phyloP scores from a whole-genome alignment of 37 sponge, comb jelly and placozoan species.

The Agelas oroides region DNA sequence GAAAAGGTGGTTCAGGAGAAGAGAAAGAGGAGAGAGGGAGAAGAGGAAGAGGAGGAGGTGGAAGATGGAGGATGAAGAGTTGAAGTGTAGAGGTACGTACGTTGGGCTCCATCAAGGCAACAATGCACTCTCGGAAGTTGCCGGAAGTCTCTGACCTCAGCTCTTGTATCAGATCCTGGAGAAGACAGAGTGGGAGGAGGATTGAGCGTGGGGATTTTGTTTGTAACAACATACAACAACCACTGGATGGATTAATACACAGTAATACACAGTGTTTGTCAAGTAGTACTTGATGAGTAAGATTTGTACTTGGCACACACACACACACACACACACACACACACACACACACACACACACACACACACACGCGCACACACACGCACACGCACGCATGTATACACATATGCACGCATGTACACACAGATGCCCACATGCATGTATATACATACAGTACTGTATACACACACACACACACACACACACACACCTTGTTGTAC shows the following conservation, averaged over 20 bases:
- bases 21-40: neutral
- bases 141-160: slow-evolving; percentile 94
- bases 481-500: slow-evolving; percentile 8
- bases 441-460: slow-evolving; percentile 12
- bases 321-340: no score
- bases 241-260: no score
- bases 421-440: neutral
- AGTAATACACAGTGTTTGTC: no score
- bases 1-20: neutral
- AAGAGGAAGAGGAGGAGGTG: neutral
- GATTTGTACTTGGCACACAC: no score
- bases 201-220: no score
- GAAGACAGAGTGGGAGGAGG: no score
- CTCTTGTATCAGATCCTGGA: slow-evolving; percentile 85
- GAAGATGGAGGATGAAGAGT: neutral
- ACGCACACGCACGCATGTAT: neutral
- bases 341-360: neutral
- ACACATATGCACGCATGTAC: no score
- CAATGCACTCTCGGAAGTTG: slow-evolving; percentile 75
- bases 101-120: slow-evolving; percentile 81
- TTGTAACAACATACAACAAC: no score
- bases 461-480: slow-evolving; percentile 7
- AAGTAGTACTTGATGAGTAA: no score
- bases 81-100: neutral
- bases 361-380: slow-evolving; percentile 2